Conservation (phyloP, 2,888 invertebrate genomes). For the Phyllotreta cruciferae region DNA sequence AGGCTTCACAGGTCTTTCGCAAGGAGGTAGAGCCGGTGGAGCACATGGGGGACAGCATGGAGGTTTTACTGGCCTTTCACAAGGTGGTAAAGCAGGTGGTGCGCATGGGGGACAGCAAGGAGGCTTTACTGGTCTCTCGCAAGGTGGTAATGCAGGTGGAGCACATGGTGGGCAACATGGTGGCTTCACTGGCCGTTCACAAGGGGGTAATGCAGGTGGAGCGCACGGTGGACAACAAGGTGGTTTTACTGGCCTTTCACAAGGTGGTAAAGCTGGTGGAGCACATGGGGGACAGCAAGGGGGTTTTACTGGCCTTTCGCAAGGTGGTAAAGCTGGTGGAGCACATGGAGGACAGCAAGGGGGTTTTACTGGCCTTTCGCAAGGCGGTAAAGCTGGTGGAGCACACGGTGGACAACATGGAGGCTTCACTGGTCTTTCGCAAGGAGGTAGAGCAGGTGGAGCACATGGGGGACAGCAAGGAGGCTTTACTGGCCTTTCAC, state of each 20-base stretch:
- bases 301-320: neutral
- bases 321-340: neutral
- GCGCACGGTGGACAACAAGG: neutral
- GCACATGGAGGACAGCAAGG: neutral
- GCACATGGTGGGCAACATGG: neutral
- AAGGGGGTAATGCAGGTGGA: neutral
- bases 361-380: neutral
- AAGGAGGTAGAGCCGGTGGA: slow-evolving; percentile 3
- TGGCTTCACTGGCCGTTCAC: neutral
- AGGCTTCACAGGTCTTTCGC: slow-evolving; percentile 1
- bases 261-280: neutral
- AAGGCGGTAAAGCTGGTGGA: neutral
- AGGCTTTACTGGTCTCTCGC: neutral
- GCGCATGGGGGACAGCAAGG: neutral
- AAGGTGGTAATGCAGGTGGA: neutral
- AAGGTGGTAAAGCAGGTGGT: neutral
- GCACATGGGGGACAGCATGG: slow-evolving; percentile 8
- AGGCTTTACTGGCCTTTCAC: neutral
- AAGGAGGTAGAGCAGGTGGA: neutral
- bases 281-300: neutral
- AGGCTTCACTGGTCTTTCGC: neutral
- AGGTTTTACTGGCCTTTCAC: neutral
- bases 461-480: slow-evolving; percentile 8
- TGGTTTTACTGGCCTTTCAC: neutral
- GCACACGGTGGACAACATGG: neutral